Evolutionary conservation across 2,888 invertebrate species (phyloP), one percentile per base, ranked within the genome.

Genomic region (Hirtodrosophila trivittata): DNA sequence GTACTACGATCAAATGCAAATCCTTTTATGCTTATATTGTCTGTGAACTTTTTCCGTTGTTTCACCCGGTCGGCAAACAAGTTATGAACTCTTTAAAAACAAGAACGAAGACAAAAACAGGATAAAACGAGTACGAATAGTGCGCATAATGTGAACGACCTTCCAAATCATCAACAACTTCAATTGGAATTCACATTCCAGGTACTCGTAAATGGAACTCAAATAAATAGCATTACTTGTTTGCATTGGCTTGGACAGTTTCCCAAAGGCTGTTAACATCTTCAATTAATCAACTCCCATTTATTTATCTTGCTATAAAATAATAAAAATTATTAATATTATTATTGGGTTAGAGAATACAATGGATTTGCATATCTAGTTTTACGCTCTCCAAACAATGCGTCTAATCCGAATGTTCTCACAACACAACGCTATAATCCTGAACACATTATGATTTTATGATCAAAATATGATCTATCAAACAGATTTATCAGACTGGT

Each of bases 1-100:
- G 18, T 55, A 51, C 57, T 25, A 49, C 47, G 37, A 55, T 51
- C 18, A 21, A 21, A 21, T 57, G 54, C 33, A 30, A 66, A 54
- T 68, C 55, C 85, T 59, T 70, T 77, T 55, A 59, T 63, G 43
- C 54, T 16, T 59, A 54, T 43, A 60, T 63, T 71, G 81, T 86
- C 81, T 81, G 86, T 74, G 82, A 84, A 81, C 82, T 66, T 86
- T 85, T 83, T 84, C 77, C 57, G 81, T 84, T 73, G 64, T 52
- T 63, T 63, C 54, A 55, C 16, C 51, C 18, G 39, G 37, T 32
- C 28, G 37, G n/a, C 47, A 73, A 80, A 85, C 80, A 70, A 70
- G 80, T 86, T 80, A 58, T 77, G 45, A 55, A 56, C 67, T 59
- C 60, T 38, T 51, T 37, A 28, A 49, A 41, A 49, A 38, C 18